phyloP scores from a whole-genome alignment of 2,113 vertebrate species.

The Centropus bengalensis region DNA sequence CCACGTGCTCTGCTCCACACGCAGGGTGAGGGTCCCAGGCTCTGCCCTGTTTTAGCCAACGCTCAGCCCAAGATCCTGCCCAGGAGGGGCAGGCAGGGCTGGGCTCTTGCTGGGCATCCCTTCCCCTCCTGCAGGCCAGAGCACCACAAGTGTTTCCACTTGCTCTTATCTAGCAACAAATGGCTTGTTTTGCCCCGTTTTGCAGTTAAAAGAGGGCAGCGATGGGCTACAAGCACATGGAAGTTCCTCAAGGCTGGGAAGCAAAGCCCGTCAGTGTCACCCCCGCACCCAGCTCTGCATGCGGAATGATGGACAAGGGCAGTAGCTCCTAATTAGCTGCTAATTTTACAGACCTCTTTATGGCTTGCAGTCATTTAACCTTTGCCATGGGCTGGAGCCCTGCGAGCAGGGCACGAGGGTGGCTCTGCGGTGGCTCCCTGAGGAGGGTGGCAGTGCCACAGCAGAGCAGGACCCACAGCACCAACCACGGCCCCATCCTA shows the following conservation, averaged over 20 bases:
- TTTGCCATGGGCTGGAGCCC: not conserved
- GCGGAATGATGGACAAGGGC: rapidly evolving
- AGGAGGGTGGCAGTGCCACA: not conserved
- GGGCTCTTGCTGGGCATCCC: rapidly evolving
- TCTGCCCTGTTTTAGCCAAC: not conserved
- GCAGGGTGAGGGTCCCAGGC: rapidly evolving
- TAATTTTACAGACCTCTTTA: slow-evolving; percentile 40
- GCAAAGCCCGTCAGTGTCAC: rapidly evolving
- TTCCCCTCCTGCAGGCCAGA: not conserved
- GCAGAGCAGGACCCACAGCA: rapidly evolving
- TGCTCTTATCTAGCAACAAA: not conserved
- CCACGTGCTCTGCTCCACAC: rapidly evolving
- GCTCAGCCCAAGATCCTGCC: not conserved
- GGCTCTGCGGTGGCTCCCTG: not conserved
- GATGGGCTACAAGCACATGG: not conserved
- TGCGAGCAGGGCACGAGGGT: not conserved
- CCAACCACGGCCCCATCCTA: not conserved
- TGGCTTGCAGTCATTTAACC: not conserved
- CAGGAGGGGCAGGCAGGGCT: rapidly evolving
- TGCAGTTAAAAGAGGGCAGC: not conserved
- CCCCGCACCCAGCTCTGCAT: rapidly evolving
- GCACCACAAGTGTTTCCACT: not conserved
- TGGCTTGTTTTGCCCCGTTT: not conserved
- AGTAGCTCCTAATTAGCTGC: not conserved
- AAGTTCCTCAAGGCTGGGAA: not conserved